Evolutionary conservation across 2,888 invertebrate species (phyloP), one percentile per base, ranked within the genome.

Genomic region (Diachrysia chrysitis): DNA sequence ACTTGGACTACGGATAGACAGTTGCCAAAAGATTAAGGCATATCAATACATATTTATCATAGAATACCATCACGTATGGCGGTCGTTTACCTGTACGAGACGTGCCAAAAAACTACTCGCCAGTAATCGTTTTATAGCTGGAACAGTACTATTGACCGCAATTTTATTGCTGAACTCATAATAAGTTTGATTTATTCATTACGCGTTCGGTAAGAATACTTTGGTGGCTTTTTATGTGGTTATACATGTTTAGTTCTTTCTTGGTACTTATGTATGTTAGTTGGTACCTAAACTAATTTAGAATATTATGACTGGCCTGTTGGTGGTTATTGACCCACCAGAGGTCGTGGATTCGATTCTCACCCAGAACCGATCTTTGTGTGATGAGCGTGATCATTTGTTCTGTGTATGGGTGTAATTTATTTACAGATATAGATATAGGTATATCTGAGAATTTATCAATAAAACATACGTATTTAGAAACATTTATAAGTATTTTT

Each of bases 11-110:
- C 66, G 62, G 67, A 71, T 55, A 32, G 68, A 68, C 58, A 17
- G 66, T 73, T 83, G 77, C 83, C 79, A 83, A 83, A 79, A 77
- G 42, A 62, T 69, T 66, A 57, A 65, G 57, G 57, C 55, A 60
- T 63, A 25, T 65, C 66, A 67, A 69, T 69, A 66, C 57, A 29
- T 64, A 62, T 68, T 60, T 58, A 58, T 48, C 56, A 12, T 58
- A 62, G 53, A 73, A 80, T 82, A 73, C 69, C 70, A 69, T 72
- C 76, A 75, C 76, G 73, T 73, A 71, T 68, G 61, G 63, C 63
- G 68, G 62, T 58, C 73, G 62, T 81, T 82, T 76, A 73, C 71
- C 67, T 75, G 68, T 51, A 46, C 25, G 21, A 62, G 51, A 62
- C 73, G 76, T 74, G 79, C 81, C 73, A 81, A 82, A 82, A 77